Evolutionary conservation across 2,888 invertebrate species (phyloP).

Genomic region (Lithosia quadra): DNA sequence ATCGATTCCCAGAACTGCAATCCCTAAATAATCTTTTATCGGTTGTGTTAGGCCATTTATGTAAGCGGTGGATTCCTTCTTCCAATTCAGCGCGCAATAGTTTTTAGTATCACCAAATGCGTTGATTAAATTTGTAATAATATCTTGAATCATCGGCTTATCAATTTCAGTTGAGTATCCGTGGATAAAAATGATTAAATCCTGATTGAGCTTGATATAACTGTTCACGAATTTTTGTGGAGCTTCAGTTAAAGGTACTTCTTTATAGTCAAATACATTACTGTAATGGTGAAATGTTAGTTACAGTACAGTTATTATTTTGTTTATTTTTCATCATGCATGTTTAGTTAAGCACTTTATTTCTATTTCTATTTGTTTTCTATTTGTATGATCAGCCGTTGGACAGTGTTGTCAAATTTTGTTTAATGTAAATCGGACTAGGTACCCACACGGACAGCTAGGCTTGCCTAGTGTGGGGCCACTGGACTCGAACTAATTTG

Average conservation of each 20-base stretch:
- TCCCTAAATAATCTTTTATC: not conserved
- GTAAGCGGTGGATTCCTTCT: not conserved
- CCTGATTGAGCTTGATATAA: not conserved
- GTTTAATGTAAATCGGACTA: too few relatives aligned
- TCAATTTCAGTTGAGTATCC: not conserved
- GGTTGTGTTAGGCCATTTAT: not conserved
- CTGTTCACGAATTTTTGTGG: not conserved
- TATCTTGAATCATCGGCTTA: not conserved
- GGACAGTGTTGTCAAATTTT: too few relatives aligned
- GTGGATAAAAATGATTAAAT: not conserved
- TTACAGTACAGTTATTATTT: too few relatives aligned
- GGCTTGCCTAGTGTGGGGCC: too few relatives aligned
- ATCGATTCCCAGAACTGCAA: not conserved
- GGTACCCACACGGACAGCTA: too few relatives aligned
- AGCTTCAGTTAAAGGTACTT: not conserved
- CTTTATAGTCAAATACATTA: not conserved
- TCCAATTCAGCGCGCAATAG: conserved; percentile 7
- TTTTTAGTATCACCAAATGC: not conserved
- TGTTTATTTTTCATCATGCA: too few relatives aligned
- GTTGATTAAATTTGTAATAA: not conserved
- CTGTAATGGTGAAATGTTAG: not conserved
- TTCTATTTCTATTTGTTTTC: too few relatives aligned
- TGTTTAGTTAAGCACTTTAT: too few relatives aligned
- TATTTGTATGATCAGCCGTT: too few relatives aligned
- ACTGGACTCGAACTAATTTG: too few relatives aligned